Percentiles rank a stretch among this genome's conserved stretches.
Conservation (phyloP, 2,888 invertebrate species). For the Drosophila falleni region DNA sequence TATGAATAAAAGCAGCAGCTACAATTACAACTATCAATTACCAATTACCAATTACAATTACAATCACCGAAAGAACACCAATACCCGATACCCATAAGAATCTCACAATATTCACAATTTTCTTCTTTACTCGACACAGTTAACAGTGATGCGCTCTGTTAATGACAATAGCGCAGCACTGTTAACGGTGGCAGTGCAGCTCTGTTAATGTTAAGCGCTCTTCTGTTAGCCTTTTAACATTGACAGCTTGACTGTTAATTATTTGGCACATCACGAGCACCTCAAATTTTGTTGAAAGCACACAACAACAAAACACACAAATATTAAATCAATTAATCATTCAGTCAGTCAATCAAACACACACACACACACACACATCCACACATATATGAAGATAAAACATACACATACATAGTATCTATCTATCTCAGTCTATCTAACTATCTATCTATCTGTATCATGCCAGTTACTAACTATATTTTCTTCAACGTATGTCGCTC, state of each 20-base stretch:
- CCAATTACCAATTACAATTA: slow-evolving; percentile 23
- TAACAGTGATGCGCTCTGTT: slow-evolving; percentile 27
- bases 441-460: slow-evolving; percentile 60
- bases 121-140: slow-evolving; percentile 26
- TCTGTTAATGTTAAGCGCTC: slow-evolving; percentile 17
- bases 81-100: slow-evolving; percentile 1
- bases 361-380: slow-evolving; percentile 8
- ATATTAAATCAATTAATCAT: slow-evolving; percentile 22
- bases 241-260: slow-evolving; percentile 26
- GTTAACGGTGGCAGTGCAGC: slow-evolving; percentile 30
- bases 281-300: slow-evolving; percentile 47
- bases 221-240: slow-evolving; percentile 24
- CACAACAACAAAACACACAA: slow-evolving; percentile 28
- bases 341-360: slow-evolving; percentile 20
- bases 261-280: slow-evolving; percentile 54
- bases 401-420: slow-evolving; percentile 36
- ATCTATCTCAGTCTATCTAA: slow-evolving; percentile 52
- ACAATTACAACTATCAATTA: slow-evolving; percentile 24
- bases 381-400: background rate
- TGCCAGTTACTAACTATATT: slow-evolving; percentile 54
- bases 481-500: slow-evolving; percentile 56
- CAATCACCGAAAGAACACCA: slow-evolving; percentile 36
- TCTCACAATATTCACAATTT: slow-evolving; percentile 31
- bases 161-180: slow-evolving; percentile 35
- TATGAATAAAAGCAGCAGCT: slow-evolving; percentile 40